A percentile compares a stretch with the other conserved stretches of the same genome.
These are phyloP conservation scores for Pelosia muscerda DNA, from an alignment of 2,888 invertebrate species.

Conservation along the genomic window DNA sequence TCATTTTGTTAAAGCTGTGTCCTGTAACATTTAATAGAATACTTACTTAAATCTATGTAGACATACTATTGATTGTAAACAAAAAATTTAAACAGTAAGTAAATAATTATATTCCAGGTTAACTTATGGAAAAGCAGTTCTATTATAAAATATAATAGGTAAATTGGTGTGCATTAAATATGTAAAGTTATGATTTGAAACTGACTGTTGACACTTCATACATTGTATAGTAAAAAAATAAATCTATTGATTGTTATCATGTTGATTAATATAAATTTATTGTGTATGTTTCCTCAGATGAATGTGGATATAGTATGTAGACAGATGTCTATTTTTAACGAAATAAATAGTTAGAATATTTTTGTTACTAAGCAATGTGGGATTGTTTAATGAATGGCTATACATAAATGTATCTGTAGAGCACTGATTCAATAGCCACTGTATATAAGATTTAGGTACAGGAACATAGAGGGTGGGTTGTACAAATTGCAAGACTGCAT, in stretches of 20 bases:
- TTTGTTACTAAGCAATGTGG: constrained; percentile 82
- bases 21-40: constrained; percentile 19
- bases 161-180: constrained; percentile 63
- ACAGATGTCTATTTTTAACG: constrained; percentile 83
- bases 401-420: constrained; percentile 70
- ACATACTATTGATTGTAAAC: constrained; percentile 16
- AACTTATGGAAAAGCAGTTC: constrained; percentile 37
- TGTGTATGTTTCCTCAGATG: constrained; percentile 80
- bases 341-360: constrained; percentile 80
- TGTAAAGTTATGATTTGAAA: constrained; percentile 60
- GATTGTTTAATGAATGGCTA: constrained; percentile 80
- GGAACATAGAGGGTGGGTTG: constrained; percentile 72
- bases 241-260: constrained; percentile 84
- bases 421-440: constrained; percentile 70
- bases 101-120: constrained; percentile 10
- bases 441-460: constrained; percentile 73
- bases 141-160: constrained; percentile 49
- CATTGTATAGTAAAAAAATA: constrained; percentile 76
- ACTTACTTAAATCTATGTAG: constrained; percentile 34
- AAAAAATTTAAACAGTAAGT: background rate
- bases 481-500: constrained; percentile 84
- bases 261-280: constrained; percentile 85
- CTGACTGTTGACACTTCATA: constrained; percentile 80
- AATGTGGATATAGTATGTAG: constrained; percentile 76
- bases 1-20: constrained; percentile 17